Evolutionary conservation across 2,888 invertebrate genomes (phyloP).

Genomic region (Hydraecia micacea): DNA sequence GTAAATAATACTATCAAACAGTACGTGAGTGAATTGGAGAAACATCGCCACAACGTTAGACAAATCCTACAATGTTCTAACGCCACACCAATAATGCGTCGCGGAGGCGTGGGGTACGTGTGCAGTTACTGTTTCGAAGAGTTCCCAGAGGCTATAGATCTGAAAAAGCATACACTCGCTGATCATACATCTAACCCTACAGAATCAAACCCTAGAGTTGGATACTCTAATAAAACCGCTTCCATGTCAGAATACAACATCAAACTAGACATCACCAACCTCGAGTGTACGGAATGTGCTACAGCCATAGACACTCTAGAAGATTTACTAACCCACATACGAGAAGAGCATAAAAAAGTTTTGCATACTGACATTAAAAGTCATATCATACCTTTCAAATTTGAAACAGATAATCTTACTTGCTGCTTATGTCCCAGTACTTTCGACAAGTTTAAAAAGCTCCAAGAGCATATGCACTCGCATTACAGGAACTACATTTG

Average conservation of each 20-base stretch:
- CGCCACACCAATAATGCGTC: constrained; percentile 79
- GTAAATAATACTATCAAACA: not conserved
- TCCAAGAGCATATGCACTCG: constrained; percentile 74
- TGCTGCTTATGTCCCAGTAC: constrained; percentile 72
- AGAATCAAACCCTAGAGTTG: constrained; percentile 64
- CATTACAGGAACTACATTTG: constrained; percentile 79
- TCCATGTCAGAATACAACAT: constrained; percentile 66
- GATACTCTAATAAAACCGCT: constrained; percentile 72
- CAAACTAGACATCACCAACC: constrained; percentile 74
- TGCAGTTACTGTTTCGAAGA: constrained; percentile 80
- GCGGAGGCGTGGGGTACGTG: constrained; percentile 75
- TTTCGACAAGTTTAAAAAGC: constrained; percentile 53
- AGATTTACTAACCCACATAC: constrained; percentile 68
- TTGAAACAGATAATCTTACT: constrained; percentile 64
- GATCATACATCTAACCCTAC: constrained; percentile 53
- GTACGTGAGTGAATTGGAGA: constrained; percentile 62
- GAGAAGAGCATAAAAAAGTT: constrained; percentile 65
- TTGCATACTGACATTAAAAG: constrained; percentile 72
- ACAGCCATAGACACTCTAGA: constrained; percentile 65
- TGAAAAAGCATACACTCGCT: constrained; percentile 69
- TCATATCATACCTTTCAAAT: constrained; percentile 75
- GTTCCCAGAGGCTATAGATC: constrained; percentile 70
- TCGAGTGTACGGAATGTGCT: constrained; percentile 72
- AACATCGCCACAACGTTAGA: constrained; percentile 76
- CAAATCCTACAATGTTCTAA: constrained; percentile 77